phyloP scores from a whole-genome alignment of 2,888 invertebrate species.

The Limnephilus auricula region DNA sequence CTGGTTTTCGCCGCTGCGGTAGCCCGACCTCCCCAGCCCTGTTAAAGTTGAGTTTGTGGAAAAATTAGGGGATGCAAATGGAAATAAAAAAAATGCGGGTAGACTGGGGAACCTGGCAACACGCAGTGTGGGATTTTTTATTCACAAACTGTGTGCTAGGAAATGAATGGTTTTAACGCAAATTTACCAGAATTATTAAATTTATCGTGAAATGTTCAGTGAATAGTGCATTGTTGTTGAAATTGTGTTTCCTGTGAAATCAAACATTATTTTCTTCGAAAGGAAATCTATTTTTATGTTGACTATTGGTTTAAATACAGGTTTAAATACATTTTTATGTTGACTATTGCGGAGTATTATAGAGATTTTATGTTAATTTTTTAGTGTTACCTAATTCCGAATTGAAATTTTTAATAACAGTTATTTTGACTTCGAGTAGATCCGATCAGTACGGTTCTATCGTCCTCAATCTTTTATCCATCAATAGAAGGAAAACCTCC shows the following conservation, averaged over 20 bases:
- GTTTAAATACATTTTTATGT: too few species aligned
- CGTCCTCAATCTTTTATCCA: too few species aligned
- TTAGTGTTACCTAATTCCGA: too few species aligned
- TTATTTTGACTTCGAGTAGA: too few species aligned
- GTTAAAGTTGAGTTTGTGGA: conserved; percentile 22
- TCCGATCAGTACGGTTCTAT: too few species aligned
- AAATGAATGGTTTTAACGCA: background rate
- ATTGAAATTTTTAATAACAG: too few species aligned
- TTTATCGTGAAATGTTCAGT: background rate
- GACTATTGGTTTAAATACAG: too few species aligned
- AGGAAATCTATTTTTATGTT: background rate
- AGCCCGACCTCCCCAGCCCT: conserved; percentile 6
- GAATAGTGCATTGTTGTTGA: background rate
- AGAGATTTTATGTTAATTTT: too few species aligned
- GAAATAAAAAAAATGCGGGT: conserved; percentile 3
- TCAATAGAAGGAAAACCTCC: too few species aligned
- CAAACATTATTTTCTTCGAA: background rate
- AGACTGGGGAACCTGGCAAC: background rate
- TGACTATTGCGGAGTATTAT: too few species aligned
- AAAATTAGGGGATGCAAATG: conserved; percentile 32
- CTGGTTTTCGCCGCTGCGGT: conserved; percentile 41
- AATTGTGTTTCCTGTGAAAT: background rate
- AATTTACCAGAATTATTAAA: background rate
- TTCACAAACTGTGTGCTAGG: background rate
- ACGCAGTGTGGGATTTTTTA: background rate